Base-by-base conservation (phyloP, 2,113 vertebrate species). In the Nanorana parkeri region DNA sequence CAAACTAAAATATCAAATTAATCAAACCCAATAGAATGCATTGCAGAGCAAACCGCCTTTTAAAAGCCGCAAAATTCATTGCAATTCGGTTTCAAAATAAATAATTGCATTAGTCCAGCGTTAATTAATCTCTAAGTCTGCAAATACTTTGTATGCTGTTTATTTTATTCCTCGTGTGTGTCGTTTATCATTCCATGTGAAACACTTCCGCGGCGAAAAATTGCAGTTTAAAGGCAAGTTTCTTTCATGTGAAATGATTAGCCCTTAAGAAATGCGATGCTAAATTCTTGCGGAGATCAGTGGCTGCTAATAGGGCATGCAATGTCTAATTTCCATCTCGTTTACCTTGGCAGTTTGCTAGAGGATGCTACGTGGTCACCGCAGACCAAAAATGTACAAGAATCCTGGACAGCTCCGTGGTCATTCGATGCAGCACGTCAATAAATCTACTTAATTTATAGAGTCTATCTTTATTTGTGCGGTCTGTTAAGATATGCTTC, bases 231-330 rank as follows among this genome's bases (percentile, higher is more conserved):
- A 65, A 66, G 55, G 69, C 41, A 58, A 21, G 20, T 58, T 63
- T 29, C 71, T 82, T 82, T 82, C 51, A 82, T 75, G 80, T 75
- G 20, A 56, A 55, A 67, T 67, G 61, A 82, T 82, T 82, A 82
- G 61, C 80, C 71, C 60, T 75, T 23, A 65, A 82, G 80, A 75
- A 82, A 82, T 82, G 80, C 75, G 41, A 75, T 51, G 80, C 80
- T 82, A 67, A 55, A 82, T 82, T 82, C 80, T 82, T 75, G 19
- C 41, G 16, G 71, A 73, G 80, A 82, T 82, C 71, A 28, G 69
- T 66, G 71, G 61, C 71, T 82, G 73, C 71, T 82, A 82, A 82
- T 82, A 75, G 80, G 80, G 68, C 80, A 60, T 75, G 80, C 80
- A 67, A 67, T 65, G 32, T 74, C 28, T 67, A 26, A 67, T 75